Conservation (phyloP, 2,888 invertebrate genomes). For the Isotomurus palustris region DNA sequence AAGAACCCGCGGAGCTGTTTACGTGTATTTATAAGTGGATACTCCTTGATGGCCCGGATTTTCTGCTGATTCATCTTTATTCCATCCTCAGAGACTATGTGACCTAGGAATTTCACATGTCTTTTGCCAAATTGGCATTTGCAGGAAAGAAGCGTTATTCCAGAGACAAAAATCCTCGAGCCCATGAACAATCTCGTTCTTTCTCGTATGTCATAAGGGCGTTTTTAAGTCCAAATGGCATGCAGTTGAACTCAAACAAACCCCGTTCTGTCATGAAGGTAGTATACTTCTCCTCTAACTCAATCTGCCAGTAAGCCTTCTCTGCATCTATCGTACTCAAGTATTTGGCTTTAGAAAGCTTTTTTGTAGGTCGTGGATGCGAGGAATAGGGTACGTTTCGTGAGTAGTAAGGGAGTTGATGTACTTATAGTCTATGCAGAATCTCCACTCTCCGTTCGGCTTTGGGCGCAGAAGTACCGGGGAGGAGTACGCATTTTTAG, state of each 20-base stretch:
- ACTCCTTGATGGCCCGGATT: too few relatives aligned
- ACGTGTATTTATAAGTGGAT: too few relatives aligned
- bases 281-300: too few relatives aligned
- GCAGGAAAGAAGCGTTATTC: too few relatives aligned
- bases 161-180: neutral
- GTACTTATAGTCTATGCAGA: neutral
- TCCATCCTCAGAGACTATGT: too few relatives aligned
- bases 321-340: too few relatives aligned
- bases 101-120: too few relatives aligned
- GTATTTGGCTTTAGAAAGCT: neutral
- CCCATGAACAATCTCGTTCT: neutral
- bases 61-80: too few relatives aligned
- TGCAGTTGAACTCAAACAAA: neutral
- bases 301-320: too few relatives aligned
- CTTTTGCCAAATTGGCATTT: too few relatives aligned
- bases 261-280: neutral
- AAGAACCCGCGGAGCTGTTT: slow-evolving; percentile 23
- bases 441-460: neutral
- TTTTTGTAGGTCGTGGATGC: neutral
- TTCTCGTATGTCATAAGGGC: neutral
- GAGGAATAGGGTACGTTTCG: neutral
- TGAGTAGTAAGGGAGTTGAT: neutral
- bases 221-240: neutral
- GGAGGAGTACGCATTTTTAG: neutral
- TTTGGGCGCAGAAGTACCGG: neutral